Percentiles rank a stretch among this genome's conserved stretches.
Evolutionary conservation across 2,888 invertebrate genomes (phyloP).

Genomic region (Ectemnius cavifrons): DNA sequence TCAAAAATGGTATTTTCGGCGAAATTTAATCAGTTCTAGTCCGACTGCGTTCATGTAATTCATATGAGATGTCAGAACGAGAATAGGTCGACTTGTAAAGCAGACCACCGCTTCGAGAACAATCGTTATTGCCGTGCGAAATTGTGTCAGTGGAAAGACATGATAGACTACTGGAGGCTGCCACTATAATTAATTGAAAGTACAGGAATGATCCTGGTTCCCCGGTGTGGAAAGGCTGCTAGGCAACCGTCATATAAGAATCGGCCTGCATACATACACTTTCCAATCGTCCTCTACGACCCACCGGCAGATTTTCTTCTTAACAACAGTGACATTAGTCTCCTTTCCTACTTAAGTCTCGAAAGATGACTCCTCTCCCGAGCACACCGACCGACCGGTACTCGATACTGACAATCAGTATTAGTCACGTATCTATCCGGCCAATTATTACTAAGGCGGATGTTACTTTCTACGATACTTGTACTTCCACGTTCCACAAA

Average conservation of each 20-base stretch:
- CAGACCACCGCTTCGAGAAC: neutral
- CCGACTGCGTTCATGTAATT: no score
- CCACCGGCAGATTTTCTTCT: conserved; percentile 52
- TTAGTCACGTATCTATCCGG: neutral
- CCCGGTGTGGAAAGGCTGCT: conserved; percentile 6
- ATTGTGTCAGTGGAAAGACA: conserved; percentile 5
- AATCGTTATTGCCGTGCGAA: neutral
- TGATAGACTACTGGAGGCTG: conserved; percentile 21
- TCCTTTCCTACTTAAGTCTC: conserved; percentile 61
- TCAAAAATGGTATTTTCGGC: no score
- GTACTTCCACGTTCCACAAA: conserved; percentile 4
- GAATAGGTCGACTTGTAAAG: no score
- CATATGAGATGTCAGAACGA: no score
- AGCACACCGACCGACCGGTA: neutral
- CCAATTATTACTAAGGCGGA: neutral
- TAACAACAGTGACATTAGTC: conserved; percentile 62
- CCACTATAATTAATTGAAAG: conserved; percentile 41
- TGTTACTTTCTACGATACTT: neutral
- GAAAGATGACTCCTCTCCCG: conserved; percentile 5
- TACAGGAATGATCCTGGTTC: conserved; percentile 21
- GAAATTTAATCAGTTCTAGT: no score
- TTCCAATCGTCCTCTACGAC: conserved; percentile 53
- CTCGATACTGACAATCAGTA: no score
- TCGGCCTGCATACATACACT: conserved; percentile 56
- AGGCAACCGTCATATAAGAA: conserved; percentile 10